Percentiles rank a stretch among this genome's conserved stretches.
Conservation (phyloP, 2,113 vertebrate genomes). For the Ictidomys tridecemlineatus region DNA sequence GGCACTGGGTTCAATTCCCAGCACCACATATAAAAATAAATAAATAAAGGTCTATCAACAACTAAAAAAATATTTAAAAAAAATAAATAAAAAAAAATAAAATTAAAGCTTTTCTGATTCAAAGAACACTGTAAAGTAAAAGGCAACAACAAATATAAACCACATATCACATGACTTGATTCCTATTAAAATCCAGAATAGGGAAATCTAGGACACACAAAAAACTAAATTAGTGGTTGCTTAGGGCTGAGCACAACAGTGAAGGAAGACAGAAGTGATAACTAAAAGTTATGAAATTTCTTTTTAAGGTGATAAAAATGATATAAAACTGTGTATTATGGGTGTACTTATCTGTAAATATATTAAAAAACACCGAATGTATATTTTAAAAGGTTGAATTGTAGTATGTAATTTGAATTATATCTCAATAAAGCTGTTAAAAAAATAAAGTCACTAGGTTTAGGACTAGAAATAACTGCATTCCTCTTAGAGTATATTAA, state of each 20-base stretch:
- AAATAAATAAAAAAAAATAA: too few relatives aligned
- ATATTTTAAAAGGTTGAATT: not conserved
- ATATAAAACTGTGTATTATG: not conserved
- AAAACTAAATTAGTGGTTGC: not conserved
- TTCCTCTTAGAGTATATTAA: not conserved
- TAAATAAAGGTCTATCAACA: too few relatives aligned
- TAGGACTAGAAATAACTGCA: not conserved
- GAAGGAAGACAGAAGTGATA: not conserved
- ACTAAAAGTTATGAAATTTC: not conserved
- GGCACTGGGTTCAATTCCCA: too few relatives aligned
- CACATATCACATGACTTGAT: not conserved
- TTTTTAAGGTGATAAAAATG: not conserved
- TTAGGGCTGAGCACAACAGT: not conserved
- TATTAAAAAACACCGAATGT: not conserved
- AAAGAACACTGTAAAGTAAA: too few relatives aligned
- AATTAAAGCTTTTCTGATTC: too few relatives aligned
- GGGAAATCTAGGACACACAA: not conserved
- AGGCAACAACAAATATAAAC: not conserved
- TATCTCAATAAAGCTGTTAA: slow-evolving; percentile 12
- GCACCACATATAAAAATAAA: too few relatives aligned
- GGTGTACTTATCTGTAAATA: not conserved
- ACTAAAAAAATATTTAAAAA: too few relatives aligned
- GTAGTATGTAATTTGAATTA: not conserved
- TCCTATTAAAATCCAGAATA: not conserved
- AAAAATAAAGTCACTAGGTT: not conserved